These are phyloP conservation scores for Microcebus griseorufus DNA, from an alignment of 2,113 vertebrate genomes.

Conservation along the genomic window DNA sequence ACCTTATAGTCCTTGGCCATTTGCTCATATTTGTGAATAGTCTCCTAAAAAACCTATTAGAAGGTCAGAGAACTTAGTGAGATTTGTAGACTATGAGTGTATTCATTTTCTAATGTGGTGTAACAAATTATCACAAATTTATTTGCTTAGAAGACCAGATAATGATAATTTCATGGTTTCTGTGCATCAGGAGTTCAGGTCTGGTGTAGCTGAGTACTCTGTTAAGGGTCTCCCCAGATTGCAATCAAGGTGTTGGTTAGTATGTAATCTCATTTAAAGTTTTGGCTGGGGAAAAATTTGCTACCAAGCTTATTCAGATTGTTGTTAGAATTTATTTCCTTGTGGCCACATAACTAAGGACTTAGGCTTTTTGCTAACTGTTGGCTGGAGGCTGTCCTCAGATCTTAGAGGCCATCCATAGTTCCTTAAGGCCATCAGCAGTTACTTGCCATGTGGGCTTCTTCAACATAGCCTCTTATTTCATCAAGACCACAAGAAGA, in stretches of 20 bases:
- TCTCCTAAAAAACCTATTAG: no score
- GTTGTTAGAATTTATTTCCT: slow-evolving; percentile 30
- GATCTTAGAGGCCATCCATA: background rate
- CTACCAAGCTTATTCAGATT: background rate
- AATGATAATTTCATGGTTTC: no score
- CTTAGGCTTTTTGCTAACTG: background rate
- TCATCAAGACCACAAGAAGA: background rate
- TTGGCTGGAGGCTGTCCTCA: background rate
- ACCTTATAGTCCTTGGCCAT: background rate
- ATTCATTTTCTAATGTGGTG: no score
- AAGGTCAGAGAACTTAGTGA: no score
- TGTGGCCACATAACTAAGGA: background rate
- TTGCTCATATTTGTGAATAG: no score
- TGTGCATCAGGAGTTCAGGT: background rate
- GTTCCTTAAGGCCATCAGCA: background rate
- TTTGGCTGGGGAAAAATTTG: background rate
- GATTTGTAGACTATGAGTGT: no score
- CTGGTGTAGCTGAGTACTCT: background rate
- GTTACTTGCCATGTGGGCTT: background rate
- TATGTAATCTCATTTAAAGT: background rate
- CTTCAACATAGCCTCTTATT: background rate
- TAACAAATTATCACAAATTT: no score
- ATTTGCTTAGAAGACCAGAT: no score
- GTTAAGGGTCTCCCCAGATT: background rate
- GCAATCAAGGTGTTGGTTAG: background rate